Evolutionary conservation across 1,140 invertebrate genomes (phyloP), one percentile per base, ranked within the genome.

Genomic region (Pseudomyrmex sp.): DNA sequence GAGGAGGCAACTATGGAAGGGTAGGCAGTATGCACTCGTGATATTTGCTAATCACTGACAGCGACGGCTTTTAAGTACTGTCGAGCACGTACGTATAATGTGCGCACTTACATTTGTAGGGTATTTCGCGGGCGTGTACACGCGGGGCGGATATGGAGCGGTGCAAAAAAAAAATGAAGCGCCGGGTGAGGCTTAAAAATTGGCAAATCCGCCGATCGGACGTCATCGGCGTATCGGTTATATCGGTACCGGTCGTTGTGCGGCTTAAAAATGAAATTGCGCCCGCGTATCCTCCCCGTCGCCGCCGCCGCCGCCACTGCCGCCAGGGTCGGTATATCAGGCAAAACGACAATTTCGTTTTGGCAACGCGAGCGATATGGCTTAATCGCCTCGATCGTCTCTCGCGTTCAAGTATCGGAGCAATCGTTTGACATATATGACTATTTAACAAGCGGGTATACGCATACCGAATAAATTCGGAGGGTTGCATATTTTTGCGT

Each of bases 131-230:
- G 68, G 63, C 69, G 84, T 88, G 52, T 70, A 87, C 62, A 84
- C 56, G 65, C 76, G 73, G 76, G 35, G 15, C 15, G 63, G 77
- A 88, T 88, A 84, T 85, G 82, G 83, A 66, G 76, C 58, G 65
- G 66, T 66, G 76, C 23, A 59, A 12, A 59, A 65, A 89, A 90
- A 92, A 92, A 92, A 90, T 89, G 87, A 89, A 86, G 83, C 88
- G 89, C 90, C 84, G 88, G 89, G 83, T 74, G 91, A 91, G 90
- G 92, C 92, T 94, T 94, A 94, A 94, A 92, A 94, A 93, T 93
- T 93, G 92, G 91, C 89, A 93, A 94, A 94, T 93, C 94, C 93
- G 92, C 91, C 91, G 92, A 93, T 93, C 93, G 92, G 91, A 93
- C 93, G 91, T 94, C 92, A 93, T 94, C 92, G 93, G 93, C 89